Evolutionary conservation across 2,113 vertebrate species (phyloP), one percentile per base, ranked within the genome.

Genomic region (Chloropsis cyanopogon): DNA sequence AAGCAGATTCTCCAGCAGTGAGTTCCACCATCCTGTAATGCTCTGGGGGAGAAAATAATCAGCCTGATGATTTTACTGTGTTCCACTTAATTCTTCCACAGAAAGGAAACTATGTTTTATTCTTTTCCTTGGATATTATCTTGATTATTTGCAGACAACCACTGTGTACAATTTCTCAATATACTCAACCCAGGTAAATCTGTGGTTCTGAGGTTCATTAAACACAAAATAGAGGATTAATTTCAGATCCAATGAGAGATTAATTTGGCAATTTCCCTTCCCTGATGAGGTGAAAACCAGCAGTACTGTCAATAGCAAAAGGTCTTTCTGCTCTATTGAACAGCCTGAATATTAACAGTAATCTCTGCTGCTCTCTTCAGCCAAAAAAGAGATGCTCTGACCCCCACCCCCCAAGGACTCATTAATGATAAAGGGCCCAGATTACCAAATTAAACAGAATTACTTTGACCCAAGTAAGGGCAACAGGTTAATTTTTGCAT

Each of bases 401-500:
- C 85, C 80, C 50, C 47, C 75, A 85, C 29, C 77, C 88, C 95
- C 73, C 68, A 76, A 78, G 92, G 93, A 92, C 80, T 95, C 84
- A 54, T 89, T 95, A 89, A 71, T 49, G 90, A 86, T 88, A 86
- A 80, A 92, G 79, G 52, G 46, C 80, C 81, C 53, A 56, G 95
- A 94, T 93, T 91, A 96, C 82, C 78, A 71, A 94, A 92, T 83
- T 92, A 93, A 91, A 91, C 37, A 0, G 86, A 82, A 93, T 97
- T 93, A 89, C 86, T 95, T 86, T 60, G 90, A 90, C 86, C 65
- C 52, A 88, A 86, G 87, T 53, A 31, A 96, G 94, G 87, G 73
- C 82, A 93, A 71, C 80, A 82, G 90, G 84, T 94, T 96, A 95
- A 97, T 93, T 93, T 91, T 76, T 85, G 86, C 90, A 85, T 75